A percentile compares a stretch with the other conserved stretches of the same genome.
phyloP scores from a whole-genome alignment of 2,113 vertebrate genomes.

The Neomonachus schauinslandi region DNA sequence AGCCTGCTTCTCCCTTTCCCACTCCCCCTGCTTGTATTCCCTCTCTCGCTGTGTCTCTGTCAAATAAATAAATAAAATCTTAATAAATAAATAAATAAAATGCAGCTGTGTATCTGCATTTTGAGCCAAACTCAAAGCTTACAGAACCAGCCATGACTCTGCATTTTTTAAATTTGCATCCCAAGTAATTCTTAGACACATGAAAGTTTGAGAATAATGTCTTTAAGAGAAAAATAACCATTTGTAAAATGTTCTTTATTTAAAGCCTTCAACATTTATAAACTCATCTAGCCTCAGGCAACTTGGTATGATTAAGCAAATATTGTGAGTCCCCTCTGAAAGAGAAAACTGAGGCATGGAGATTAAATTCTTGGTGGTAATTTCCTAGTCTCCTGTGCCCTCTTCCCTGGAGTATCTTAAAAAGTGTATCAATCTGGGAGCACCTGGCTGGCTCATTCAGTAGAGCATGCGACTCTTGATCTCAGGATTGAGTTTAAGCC shows the following conservation, averaged over 20 bases:
- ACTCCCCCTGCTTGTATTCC: no score
- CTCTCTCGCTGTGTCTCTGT: no score
- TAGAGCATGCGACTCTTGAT: not conserved
- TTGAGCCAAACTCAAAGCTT: not conserved
- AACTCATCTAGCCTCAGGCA: not conserved
- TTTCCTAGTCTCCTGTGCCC: not conserved
- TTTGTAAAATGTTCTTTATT: slow-evolving; percentile 34
- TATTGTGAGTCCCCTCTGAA: not conserved
- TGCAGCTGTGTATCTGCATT: not conserved
- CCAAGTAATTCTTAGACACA: not conserved
- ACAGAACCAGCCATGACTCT: not conserved
- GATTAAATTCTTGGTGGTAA: not conserved
- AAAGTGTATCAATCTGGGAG: not conserved
- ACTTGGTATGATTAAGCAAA: not conserved
- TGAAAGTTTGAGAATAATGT: not conserved
- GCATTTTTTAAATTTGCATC: not conserved
- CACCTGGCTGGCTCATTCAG: not conserved
- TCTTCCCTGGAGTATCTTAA: not conserved
- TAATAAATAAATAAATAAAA: no score
- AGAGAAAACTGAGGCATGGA: slow-evolving; percentile 10
- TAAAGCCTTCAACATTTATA: slow-evolving; percentile 9
- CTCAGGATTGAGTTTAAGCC: not conserved
- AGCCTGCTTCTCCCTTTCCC: no score
- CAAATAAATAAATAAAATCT: no score
- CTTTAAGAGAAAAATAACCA: not conserved